phyloP scores from a whole-genome alignment of 2,113 vertebrate species.

The Albula glossodonta region DNA sequence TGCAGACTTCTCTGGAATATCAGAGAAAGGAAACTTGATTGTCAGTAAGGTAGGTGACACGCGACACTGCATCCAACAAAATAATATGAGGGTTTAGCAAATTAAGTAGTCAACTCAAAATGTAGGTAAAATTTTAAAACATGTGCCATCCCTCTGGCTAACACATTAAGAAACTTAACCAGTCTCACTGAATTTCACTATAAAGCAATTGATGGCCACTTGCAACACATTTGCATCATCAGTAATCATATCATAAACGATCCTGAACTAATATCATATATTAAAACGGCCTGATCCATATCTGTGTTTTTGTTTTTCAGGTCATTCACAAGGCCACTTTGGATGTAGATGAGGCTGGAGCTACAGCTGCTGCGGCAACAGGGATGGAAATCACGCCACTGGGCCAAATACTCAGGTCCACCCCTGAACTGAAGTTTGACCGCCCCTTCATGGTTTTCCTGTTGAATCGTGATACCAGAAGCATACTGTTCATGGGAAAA shows the following conservation, averaged over 20 bases:
- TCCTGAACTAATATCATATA: too few relatives aligned
- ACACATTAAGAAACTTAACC: background rate
- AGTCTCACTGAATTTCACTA: background rate
- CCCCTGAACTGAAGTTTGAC: constrained; percentile 54
- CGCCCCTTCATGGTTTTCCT: constrained; percentile 68
- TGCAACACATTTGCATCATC: background rate
- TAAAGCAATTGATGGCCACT: too few relatives aligned
- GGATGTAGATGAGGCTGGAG: constrained; percentile 69
- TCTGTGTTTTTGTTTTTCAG: constrained; percentile 38
- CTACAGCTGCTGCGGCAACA: constrained; percentile 64
- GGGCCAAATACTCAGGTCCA: background rate
- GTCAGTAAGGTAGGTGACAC: constrained; percentile 70
- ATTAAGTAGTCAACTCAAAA: too few relatives aligned
- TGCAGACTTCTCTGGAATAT: constrained; percentile 77
- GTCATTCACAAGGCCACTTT: constrained; percentile 67
- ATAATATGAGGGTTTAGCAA: background rate
- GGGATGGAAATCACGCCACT: constrained; percentile 9
- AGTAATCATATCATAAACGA: background rate
- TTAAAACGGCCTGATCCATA: background rate
- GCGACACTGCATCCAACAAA: background rate
- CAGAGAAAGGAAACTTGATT: constrained; percentile 33
- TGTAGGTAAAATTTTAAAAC: background rate
- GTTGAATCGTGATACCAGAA: constrained; percentile 47
- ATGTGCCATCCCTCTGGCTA: background rate
- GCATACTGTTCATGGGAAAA: constrained; percentile 69